Conservation (phyloP, 2,113 vertebrate species). For the Heterocephalus glaber region DNA sequence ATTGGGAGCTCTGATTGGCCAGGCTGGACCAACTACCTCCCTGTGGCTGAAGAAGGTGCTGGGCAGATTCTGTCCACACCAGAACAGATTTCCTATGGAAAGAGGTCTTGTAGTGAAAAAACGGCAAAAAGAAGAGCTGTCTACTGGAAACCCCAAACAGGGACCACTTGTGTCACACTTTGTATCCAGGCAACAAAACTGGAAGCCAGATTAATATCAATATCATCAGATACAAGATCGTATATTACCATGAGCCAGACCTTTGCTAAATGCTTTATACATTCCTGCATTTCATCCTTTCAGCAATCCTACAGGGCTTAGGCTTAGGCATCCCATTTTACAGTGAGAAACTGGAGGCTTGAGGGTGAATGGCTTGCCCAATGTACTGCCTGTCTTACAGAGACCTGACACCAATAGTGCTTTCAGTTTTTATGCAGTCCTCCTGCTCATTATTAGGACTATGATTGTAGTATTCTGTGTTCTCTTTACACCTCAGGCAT, state of each 20-base stretch:
- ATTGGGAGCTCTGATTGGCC: not conserved
- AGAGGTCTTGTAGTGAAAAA: not conserved
- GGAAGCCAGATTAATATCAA: not conserved
- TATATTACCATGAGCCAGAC: not conserved
- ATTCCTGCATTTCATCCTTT: not conserved
- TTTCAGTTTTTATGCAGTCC: not conserved
- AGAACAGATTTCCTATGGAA: constrained; percentile 8
- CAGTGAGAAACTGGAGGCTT: not conserved
- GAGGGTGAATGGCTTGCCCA: not conserved
- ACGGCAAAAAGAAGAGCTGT: not conserved
- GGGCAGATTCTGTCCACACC: not conserved
- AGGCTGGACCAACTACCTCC: not conserved
- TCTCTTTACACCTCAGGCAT: not conserved
- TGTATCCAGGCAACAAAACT: not conserved
- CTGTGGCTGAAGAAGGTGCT: not conserved
- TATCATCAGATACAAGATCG: not conserved
- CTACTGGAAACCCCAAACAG: not conserved
- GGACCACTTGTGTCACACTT: not conserved
- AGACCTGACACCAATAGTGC: not conserved
- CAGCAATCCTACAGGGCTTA: not conserved
- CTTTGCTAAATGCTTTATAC: not conserved
- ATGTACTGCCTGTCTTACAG: not conserved
- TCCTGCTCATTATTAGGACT: not conserved
- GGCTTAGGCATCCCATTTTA: not conserved
- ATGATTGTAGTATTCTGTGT: not conserved